A percentile compares a stretch with the other conserved stretches of the same genome.
These are phyloP conservation scores for Poecile atricapillus DNA, from an alignment of 2,113 vertebrate genomes.

Conservation along the genomic window DNA sequence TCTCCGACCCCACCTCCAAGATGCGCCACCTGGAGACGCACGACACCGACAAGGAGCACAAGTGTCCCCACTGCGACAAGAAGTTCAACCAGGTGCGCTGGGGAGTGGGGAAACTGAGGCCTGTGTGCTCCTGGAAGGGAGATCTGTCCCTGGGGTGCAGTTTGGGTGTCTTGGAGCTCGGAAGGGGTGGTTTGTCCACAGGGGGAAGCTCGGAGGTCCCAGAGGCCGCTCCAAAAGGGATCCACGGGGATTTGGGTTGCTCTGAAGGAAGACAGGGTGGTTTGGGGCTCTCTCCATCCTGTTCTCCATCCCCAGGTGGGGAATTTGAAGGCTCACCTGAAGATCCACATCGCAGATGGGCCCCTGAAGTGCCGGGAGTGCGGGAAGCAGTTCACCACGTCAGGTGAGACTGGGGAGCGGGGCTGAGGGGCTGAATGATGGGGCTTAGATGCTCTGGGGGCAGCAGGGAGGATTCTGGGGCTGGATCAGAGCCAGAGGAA, in stretches of 20 bases:
- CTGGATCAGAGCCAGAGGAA: not conserved
- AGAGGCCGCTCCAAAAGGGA: not conserved
- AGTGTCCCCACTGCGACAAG: constrained; percentile 95
- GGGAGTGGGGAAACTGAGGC: fast-evolving
- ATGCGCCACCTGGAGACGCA: constrained; percentile 97
- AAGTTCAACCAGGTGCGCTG: constrained; percentile 91
- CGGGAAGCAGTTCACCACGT: constrained; percentile 98
- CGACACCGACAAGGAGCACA: constrained; percentile 94
- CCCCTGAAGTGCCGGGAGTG: constrained; percentile 96
- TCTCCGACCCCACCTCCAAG: constrained; percentile 97
- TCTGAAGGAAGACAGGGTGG: fast-evolving
- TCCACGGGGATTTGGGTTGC: fast-evolving
- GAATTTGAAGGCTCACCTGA: constrained; percentile 94
- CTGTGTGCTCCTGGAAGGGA: not conserved
- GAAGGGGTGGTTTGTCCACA: not conserved
- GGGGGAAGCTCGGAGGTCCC: not conserved
- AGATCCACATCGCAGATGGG: constrained; percentile 92
- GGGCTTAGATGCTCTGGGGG: fast-evolving
- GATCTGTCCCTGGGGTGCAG: not conserved
- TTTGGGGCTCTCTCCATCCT: not conserved
- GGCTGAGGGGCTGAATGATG: fast-evolving
- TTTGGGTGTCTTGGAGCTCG: no score
- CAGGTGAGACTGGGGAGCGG: constrained; percentile 73
- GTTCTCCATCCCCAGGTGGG: constrained; percentile 76
- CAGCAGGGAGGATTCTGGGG: fast-evolving